phyloP scores from a whole-genome alignment of 1,140 invertebrate genomes.

The Tribolium madens region DNA sequence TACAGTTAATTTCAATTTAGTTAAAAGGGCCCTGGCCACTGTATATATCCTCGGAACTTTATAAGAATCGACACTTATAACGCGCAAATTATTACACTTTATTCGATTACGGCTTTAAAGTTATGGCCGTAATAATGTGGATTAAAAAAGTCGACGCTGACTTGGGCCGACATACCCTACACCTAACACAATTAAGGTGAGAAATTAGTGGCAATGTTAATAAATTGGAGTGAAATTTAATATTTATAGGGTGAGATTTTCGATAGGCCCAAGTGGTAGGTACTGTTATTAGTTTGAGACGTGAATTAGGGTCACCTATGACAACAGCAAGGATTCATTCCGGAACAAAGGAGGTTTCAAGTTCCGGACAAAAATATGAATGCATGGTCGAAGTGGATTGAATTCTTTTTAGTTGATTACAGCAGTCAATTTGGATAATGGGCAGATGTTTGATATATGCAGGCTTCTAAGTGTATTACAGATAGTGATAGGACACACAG shows the following conservation, averaged over 20 bases:
- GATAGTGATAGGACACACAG: conserved; percentile 61
- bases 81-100: conserved; percentile 60
- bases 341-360: conserved; percentile 19
- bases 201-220: conserved; percentile 36
- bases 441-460: conserved; percentile 66
- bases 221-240: conserved; percentile 39
- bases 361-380: conserved; percentile 30
- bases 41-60: conserved; percentile 59
- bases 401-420: conserved; percentile 66
- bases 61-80: conserved; percentile 64
- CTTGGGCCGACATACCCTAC: conserved; percentile 2
- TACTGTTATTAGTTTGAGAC: background rate
- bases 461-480: conserved; percentile 64
- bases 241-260: conserved; percentile 5
- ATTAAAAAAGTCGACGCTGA: conserved; percentile 52
- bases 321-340: conserved; percentile 4
- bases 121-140: conserved; percentile 56
- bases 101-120: conserved; percentile 58
- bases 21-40: conserved; percentile 64
- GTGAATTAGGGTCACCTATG: background rate
- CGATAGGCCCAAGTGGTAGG: background rate
- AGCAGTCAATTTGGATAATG: conserved; percentile 66
- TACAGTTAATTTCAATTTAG: conserved; percentile 64
- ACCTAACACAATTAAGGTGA: conserved; percentile 35
- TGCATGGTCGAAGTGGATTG: conserved; percentile 60